These are phyloP conservation scores for Taurulus bubalis DNA, from an alignment of 2,113 vertebrate genomes.

Conservation along the genomic window DNA sequence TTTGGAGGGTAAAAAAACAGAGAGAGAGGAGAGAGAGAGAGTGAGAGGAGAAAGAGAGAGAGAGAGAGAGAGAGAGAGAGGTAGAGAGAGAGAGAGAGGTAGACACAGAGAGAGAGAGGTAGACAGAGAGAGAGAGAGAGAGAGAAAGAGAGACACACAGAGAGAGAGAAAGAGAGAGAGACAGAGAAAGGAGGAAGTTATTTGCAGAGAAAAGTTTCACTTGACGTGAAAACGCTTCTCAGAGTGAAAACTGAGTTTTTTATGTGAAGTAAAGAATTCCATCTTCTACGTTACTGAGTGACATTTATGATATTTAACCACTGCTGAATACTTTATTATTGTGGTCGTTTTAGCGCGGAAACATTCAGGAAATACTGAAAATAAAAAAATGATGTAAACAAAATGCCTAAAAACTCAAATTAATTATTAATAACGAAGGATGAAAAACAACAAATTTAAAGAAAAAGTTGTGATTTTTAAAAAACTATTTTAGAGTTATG, in stretches of 20 bases:
- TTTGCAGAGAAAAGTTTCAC: conserved; percentile 49
- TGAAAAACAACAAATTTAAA: too few relatives aligned
- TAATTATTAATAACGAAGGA: background rate
- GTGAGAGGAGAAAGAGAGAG: conserved; percentile 1
- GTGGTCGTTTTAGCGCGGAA: too few relatives aligned
- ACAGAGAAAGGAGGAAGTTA: conserved; percentile 8
- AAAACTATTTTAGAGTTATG: background rate
- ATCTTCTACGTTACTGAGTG: background rate
- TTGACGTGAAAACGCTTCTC: conserved; percentile 45
- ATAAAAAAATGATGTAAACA: background rate
- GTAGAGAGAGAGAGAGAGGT: conserved; percentile 12
- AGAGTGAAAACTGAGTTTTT: too few relatives aligned
- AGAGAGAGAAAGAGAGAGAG: background rate
- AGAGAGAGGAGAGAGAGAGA: background rate
- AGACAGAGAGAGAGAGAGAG: conserved; percentile 5
- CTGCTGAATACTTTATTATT: background rate
- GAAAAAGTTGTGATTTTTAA: too few relatives aligned
- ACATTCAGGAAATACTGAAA: too few relatives aligned
- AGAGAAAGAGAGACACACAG: conserved; percentile 1
- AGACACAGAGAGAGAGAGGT: background rate
- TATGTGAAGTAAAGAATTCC: conserved; percentile 23
- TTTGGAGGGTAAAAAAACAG: conserved; percentile 11
- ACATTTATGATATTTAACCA: background rate
- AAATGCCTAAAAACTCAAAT: background rate
- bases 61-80: conserved; percentile 19